phyloP scores from a whole-genome alignment of 2,113 vertebrate species.

The Solea solea region DNA sequence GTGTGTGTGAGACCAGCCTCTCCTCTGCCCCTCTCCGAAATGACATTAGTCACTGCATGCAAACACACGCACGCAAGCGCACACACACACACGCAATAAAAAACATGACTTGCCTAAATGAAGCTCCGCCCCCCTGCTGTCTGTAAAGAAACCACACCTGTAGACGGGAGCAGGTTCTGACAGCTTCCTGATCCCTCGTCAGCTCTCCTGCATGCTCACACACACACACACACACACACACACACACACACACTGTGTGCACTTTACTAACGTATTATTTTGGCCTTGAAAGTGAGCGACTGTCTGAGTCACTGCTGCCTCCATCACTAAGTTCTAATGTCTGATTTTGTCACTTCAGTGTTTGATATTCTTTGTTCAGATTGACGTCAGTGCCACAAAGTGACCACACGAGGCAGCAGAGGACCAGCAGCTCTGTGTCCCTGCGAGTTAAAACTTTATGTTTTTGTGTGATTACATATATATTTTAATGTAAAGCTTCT shows the following conservation, averaged over 20 bases:
- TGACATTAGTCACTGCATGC: slow-evolving; percentile 60
- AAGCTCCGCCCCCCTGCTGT: slow-evolving; percentile 50
- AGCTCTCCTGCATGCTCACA: slow-evolving; percentile 25
- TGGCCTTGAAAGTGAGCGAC: slow-evolving; percentile 54
- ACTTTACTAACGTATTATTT: slow-evolving; percentile 60
- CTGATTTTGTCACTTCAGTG: no score
- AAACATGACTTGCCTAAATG: background rate
- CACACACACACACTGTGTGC: background rate
- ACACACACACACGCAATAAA: background rate
- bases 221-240: background rate
- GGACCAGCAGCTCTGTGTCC: no score
- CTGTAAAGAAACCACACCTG: slow-evolving; percentile 65
- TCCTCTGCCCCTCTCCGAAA: slow-evolving; percentile 14
- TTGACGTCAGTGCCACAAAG: background rate
- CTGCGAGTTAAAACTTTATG: background rate
- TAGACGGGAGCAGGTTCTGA: slow-evolving; percentile 55
- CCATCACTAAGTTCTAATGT: no score
- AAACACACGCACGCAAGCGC: no score
- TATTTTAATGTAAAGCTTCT: no score
- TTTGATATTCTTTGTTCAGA: no score
- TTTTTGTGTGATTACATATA: no score
- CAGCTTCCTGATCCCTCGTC: slow-evolving; percentile 60
- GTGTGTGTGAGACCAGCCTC: slow-evolving; percentile 15
- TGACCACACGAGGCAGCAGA: no score
- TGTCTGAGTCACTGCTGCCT: slow-evolving; percentile 34